Conservation (phyloP, 2,888 invertebrate species). For the Drepanosiphum platanoidis region DNA sequence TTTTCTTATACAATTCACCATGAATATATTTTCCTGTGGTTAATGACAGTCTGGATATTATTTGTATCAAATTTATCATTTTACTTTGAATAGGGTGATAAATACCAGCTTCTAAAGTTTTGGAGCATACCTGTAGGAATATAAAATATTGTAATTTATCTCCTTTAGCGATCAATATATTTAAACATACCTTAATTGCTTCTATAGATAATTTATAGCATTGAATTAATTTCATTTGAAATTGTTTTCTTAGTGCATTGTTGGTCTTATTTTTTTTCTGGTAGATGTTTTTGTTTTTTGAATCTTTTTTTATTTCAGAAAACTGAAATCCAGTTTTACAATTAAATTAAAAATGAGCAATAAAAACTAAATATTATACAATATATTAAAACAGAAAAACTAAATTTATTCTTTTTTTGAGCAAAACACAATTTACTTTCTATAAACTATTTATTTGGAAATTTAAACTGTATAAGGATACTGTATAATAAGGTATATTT, state of each 20-base stretch:
- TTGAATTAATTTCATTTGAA: constrained; percentile 45
- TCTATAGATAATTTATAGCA: constrained; percentile 54
- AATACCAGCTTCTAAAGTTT: constrained; percentile 41
- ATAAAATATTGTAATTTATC: neutral
- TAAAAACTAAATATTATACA: neutral
- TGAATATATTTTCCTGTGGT: constrained; percentile 43
- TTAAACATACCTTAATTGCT: constrained; percentile 5
- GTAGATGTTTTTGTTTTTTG: constrained; percentile 28
- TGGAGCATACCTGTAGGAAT: constrained; percentile 18
- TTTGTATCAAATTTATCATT: constrained; percentile 43
- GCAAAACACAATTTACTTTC: too few relatives aligned
- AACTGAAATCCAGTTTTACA: constrained; percentile 10
- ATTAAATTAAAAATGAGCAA: neutral
- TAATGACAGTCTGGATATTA: constrained; percentile 49
- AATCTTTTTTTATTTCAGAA: constrained; percentile 43
- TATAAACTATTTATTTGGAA: too few relatives aligned
- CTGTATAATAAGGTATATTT: too few relatives aligned
- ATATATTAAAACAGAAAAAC: too few relatives aligned
- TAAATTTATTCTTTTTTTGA: too few relatives aligned
- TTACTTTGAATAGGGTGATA: constrained; percentile 51
- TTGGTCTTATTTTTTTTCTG: constrained; percentile 4
- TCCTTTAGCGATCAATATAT: neutral
- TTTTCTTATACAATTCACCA: constrained; percentile 42
- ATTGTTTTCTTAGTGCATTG: neutral
- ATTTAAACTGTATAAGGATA: too few relatives aligned